Percentiles rank a stretch among this genome's conserved stretches.
Evolutionary conservation across 2,888 invertebrate species (phyloP).

Genomic region (Elysia crispata): DNA sequence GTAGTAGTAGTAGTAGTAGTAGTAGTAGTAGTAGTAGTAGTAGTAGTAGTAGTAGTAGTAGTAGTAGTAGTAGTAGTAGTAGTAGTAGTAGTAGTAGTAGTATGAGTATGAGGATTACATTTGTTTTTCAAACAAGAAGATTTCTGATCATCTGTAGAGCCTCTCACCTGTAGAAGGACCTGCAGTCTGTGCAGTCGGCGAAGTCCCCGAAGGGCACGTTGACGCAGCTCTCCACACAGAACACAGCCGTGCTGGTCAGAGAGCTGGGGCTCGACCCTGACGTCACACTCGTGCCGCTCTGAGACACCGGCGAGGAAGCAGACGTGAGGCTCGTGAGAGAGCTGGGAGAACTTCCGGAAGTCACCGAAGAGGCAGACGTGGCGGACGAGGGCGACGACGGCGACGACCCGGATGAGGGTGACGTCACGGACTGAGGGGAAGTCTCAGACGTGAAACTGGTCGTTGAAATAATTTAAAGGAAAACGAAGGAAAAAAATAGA

Average conservation of each 20-base stretch:
- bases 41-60: too few relatives aligned
- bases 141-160: neutral
- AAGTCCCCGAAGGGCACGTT: neutral
- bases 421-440: conserved; percentile 1
- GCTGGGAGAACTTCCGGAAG: neutral
- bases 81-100: too few relatives aligned
- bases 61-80: too few relatives aligned
- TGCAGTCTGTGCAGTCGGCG: conserved; percentile 1
- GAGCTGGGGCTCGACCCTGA: neutral
- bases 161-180: conserved; percentile 1
- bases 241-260: neutral
- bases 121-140: too few relatives aligned
- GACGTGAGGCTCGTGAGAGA: neutral
- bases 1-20: too few relatives aligned
- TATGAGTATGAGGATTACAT: too few relatives aligned
- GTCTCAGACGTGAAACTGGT: neutral
- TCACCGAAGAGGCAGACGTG: neutral
- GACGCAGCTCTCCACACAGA: conserved; percentile 3
- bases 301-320: neutral
- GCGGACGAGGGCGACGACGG: neutral
- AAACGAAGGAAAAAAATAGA: neutral
- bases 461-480: neutral
- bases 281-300: neutral
- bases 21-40: too few relatives aligned
- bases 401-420: neutral